A percentile compares a stretch with the other conserved stretches of the same genome.
These are phyloP conservation scores for Ferdinandea cuprea DNA, from an alignment of 2,888 invertebrate genomes.

Conservation along the genomic window DNA sequence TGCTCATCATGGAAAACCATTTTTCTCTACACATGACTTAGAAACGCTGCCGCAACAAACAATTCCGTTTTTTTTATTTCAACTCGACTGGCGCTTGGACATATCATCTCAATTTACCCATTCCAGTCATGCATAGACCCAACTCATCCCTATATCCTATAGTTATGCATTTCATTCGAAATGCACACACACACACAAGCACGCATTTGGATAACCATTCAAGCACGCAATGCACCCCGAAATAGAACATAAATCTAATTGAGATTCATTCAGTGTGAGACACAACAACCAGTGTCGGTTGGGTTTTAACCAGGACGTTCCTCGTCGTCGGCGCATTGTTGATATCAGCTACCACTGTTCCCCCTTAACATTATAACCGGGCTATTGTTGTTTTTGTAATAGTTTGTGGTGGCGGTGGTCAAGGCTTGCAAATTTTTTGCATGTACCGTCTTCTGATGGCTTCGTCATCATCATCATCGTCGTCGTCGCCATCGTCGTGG, in stretches of 20 bases:
- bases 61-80: background rate
- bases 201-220: background rate
- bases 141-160: too few relatives aligned
- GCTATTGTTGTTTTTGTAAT: slow-evolving; percentile 35
- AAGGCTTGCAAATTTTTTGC: slow-evolving; percentile 35
- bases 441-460: slow-evolving; percentile 46
- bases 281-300: slow-evolving; percentile 55
- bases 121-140: too few relatives aligned
- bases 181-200: background rate
- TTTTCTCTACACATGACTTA: too few relatives aligned
- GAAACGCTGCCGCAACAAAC: too few relatives aligned
- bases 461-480: slow-evolving; percentile 46
- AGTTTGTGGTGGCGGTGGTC: background rate
- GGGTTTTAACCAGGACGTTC: slow-evolving; percentile 5
- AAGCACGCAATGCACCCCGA: slow-evolving; percentile 24
- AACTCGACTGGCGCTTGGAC: slow-evolving; percentile 15
- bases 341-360: slow-evolving; percentile 58
- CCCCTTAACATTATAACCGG: slow-evolving; percentile 59
- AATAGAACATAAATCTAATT: slow-evolving; percentile 71
- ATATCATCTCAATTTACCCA: slow-evolving; percentile 61
- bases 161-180: slow-evolving; percentile 46
- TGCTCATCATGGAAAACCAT: too few relatives aligned
- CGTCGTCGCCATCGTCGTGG: too few relatives aligned
- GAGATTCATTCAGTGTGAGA: slow-evolving; percentile 70
- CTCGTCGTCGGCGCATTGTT: slow-evolving; percentile 27